Conservation (phyloP, 2,113 vertebrate species). For the Elaphurus davidianus region DNA sequence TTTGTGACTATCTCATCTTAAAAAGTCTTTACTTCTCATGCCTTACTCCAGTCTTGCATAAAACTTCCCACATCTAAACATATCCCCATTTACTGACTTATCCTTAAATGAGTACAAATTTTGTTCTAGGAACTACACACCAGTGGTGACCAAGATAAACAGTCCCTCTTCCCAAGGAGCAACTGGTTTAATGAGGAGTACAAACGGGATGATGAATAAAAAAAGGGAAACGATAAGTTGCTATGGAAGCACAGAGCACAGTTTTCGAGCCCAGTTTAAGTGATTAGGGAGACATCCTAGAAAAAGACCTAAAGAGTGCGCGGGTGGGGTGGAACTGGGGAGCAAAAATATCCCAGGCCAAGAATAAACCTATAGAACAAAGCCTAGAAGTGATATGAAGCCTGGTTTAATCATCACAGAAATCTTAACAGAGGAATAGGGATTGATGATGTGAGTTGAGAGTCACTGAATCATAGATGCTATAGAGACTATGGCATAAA, state of each 20-base stretch:
- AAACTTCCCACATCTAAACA: neutral
- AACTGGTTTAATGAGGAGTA: neutral
- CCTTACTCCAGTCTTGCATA: neutral
- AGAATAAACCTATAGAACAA: neutral
- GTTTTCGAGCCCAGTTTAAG: neutral
- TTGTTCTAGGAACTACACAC: neutral
- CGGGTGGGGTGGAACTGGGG: accelerated
- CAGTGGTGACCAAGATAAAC: neutral
- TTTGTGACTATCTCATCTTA: neutral
- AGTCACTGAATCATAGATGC: neutral
- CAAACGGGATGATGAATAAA: neutral
- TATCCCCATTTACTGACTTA: neutral
- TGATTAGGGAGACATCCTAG: neutral
- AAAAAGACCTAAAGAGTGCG: neutral
- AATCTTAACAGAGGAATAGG: neutral
- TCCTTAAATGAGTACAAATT: conserved; percentile 10
- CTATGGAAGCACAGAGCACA: neutral
- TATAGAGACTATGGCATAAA: neutral
- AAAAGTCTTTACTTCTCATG: neutral
- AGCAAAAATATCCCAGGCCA: neutral
- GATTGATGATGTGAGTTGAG: neutral
- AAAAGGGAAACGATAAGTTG: neutral
- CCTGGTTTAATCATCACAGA: neutral
- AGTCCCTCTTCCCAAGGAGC: neutral
- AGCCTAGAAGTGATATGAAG: neutral